phyloP scores from a whole-genome alignment of 2,797 vertebrate species.

The Gallinago nigripennis region DNA sequence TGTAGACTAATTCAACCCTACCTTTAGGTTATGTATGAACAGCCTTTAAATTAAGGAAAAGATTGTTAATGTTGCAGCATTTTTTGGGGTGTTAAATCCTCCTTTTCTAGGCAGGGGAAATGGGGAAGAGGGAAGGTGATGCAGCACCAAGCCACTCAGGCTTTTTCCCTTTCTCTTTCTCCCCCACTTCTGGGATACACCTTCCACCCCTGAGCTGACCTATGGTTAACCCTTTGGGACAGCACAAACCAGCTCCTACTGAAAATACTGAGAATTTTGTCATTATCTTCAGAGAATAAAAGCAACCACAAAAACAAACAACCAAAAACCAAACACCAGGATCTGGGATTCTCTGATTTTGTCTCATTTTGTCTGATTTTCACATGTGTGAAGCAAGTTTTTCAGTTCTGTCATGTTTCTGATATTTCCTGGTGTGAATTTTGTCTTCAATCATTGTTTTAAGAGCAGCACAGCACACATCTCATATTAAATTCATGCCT shows the following conservation, averaged over 20 bases:
- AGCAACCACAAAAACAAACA: not conserved
- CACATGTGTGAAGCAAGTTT: not conserved
- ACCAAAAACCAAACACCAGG: too few relatives aligned
- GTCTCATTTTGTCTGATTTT: not conserved
- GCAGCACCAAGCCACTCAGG: not conserved
- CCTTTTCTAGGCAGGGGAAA: not conserved
- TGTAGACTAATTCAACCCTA: not conserved
- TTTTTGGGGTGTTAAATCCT: not conserved
- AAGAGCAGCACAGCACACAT: not conserved
- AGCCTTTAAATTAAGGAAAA: not conserved
- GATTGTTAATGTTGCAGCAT: not conserved
- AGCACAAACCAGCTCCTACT: not conserved
- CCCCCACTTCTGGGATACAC: not conserved
- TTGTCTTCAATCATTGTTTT: not conserved
- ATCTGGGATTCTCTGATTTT: not conserved
- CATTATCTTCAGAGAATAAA: not conserved
- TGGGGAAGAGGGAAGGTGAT: not conserved
- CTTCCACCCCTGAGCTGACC: not conserved
- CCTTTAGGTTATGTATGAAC: not conserved
- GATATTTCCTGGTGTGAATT: not conserved
- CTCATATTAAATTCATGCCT: not conserved
- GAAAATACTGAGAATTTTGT: not conserved
- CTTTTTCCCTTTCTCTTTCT: not conserved
- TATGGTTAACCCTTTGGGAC: not conserved
- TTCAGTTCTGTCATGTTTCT: not conserved